Evolutionary conservation across 1,140 invertebrate genomes (phyloP).

Genomic region (Drosophila dunni): DNA sequence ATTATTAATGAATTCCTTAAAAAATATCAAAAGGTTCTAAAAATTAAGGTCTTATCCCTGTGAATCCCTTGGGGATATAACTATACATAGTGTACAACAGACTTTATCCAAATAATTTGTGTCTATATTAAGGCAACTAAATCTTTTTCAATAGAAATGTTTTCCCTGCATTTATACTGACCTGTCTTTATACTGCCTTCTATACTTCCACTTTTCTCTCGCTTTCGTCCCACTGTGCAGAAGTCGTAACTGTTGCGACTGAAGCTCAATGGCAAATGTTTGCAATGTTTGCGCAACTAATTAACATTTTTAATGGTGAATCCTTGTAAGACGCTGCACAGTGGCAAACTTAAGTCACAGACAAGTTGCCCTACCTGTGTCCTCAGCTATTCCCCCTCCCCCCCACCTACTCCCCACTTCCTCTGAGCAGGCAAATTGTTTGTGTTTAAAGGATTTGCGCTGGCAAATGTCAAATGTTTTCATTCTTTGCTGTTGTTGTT

Average conservation of each 20-base stretch:
- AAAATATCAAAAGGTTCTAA: too few relatives aligned
- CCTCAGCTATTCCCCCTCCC: background rate
- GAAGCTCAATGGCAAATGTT: conserved; percentile 60
- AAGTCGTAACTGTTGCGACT: conserved; percentile 30
- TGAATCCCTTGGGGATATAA: too few relatives aligned
- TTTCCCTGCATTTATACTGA: too few relatives aligned
- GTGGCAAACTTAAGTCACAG: conserved; percentile 34
- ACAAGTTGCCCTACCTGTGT: background rate
- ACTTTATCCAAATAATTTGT: too few relatives aligned
- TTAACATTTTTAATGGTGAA: conserved; percentile 82
- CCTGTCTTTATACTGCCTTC: too few relatives aligned
- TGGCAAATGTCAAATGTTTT: conserved; percentile 79
- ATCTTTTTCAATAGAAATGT: too few relatives aligned
- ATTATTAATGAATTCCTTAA: too few relatives aligned
- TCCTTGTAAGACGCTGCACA: conserved; percentile 65
- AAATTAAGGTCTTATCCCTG: too few relatives aligned
- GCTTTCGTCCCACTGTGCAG: conserved; percentile 25
- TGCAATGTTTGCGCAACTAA: conserved; percentile 74
- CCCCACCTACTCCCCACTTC: background rate
- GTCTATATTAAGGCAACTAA: too few relatives aligned
- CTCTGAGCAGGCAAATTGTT: conserved; percentile 35
- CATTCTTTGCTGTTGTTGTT: conserved; percentile 35
- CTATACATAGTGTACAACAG: too few relatives aligned
- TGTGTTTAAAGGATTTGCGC: conserved; percentile 72
- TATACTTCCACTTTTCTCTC: conserved; percentile 1